Conservation (phyloP, 2,888 invertebrate genomes). For the Trichacis sp. region DNA sequence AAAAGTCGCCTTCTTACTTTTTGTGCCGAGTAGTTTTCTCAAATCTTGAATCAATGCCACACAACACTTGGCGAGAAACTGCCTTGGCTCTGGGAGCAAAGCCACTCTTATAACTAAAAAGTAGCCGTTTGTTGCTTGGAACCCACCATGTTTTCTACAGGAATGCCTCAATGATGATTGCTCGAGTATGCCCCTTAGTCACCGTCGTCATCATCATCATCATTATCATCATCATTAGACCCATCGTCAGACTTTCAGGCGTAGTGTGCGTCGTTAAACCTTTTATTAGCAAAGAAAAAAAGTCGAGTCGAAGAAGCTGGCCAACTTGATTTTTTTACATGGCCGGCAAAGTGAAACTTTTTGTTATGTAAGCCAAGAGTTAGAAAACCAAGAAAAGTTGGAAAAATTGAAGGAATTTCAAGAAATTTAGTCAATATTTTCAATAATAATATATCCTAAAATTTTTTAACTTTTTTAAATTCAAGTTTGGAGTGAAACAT, state of each 20-base stretch:
- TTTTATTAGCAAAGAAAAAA: not conserved
- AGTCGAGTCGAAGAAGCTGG: not conserved
- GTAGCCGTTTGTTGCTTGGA: slow-evolving; percentile 21
- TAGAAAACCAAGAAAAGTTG: too few relatives aligned
- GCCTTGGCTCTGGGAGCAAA: slow-evolving; percentile 36
- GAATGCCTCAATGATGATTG: slow-evolving; percentile 63
- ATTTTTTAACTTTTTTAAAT: too few relatives aligned
- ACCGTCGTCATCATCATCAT: slow-evolving; percentile 29
- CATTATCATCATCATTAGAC: slow-evolving; percentile 48
- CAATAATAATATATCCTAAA: too few relatives aligned
- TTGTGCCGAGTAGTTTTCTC: too few relatives aligned
- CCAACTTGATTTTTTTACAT: slow-evolving; percentile 1
- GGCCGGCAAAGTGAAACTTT: slow-evolving; percentile 16
- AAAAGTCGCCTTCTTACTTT: too few relatives aligned
- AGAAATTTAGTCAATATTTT: too few relatives aligned
- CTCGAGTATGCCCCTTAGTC: slow-evolving; percentile 51
- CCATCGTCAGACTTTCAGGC: too few relatives aligned
- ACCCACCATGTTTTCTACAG: slow-evolving; percentile 62
- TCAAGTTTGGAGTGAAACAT: too few relatives aligned
- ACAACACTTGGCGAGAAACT: slow-evolving; percentile 39
- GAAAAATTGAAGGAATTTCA: too few relatives aligned
- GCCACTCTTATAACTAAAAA: slow-evolving; percentile 48
- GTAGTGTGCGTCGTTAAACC: slow-evolving; percentile 39
- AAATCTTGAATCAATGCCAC: not conserved
- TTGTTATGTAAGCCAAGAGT: slow-evolving; percentile 33